Base-by-base conservation (phyloP, 2,888 invertebrate species). In the Myathropa florea region DNA sequence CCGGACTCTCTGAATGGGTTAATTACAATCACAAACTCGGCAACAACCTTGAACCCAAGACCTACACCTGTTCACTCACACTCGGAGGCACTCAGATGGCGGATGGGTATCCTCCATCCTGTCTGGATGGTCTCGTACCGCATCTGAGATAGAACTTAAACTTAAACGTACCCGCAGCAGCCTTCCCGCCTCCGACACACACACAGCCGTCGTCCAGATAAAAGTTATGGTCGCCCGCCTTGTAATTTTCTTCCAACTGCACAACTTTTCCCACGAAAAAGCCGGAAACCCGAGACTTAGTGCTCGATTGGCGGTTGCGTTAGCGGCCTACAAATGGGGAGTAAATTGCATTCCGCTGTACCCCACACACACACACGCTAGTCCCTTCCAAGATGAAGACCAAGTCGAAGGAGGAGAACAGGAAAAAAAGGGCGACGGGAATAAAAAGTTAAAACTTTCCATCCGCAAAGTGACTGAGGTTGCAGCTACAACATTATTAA, bases 301-400 rank as follows among this genome's bases (percentile, higher is more conserved):
- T 64, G 73, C 73, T 39, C 70, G 18, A 83, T 77, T 78, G 86
- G 67, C 39, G 68, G 64, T 63, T 39, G 64, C 53, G 73, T 83
- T 75, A 78, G 78, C 86, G 81, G 86, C 86, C 86, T 86, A 86
- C 73, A 83, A 86, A 86, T 86, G 78, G 61, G 57, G 61, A 79
- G 78, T 83, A 86, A 83, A 86, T 86, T 86, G 83, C 78, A 86
- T 86, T 86, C 70, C 63, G 70, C 39, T 86, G 86, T 86, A 72
- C 26, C 65, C 57, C 57, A 57, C 36, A n/a, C 18, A 39, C 28
- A 33, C n/a, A 23, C 14, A n/a, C n/a, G 21, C 0, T 39, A 30
- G 23, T 21, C 3, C 30, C 18, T 24, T 30, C 60, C 63, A 71
- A 61, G 71, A 71, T 67, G 61, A 30, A 26, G 53, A 24, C 28